Base-by-base conservation (phyloP, 2,113 vertebrate genomes). In the Zosterops japonicus region DNA sequence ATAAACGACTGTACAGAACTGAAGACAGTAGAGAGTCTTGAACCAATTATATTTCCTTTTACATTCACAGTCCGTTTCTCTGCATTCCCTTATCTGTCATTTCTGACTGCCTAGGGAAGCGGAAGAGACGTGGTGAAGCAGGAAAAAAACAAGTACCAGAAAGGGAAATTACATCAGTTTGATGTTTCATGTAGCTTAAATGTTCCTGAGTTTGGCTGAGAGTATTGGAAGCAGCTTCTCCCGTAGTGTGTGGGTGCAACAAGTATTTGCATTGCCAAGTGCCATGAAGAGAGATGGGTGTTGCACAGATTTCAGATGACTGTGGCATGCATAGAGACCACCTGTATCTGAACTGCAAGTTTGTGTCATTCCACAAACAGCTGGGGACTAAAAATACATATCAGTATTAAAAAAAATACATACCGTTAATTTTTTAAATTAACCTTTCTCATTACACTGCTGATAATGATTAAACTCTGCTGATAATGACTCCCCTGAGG, bases 1-100 rank as follows among this genome's bases (percentile, higher is more conserved):
- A 87, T 86, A 93, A 96, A 94, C 88, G 94, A 90, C 89, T 95
- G 41, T 77, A 86, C 63, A 57, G 63, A 95, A 94, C 64, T 94
- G 77, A 96, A 95, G 82, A 85, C 90, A 86, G 92, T 36, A 25
- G 90, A 95, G 41, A 70, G 60, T 74, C 92, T 94, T 95, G 93
- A 96, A 94, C 79, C 93, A 97, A 95, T 96, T 95, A 92, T 24
- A 70, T 47, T 89, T 86, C 68, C 56, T 80, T 87, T 90, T 80
- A 11, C 27, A 47, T 88, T 95, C 46, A 67, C 71, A 70, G 68
- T 85, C 63, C 3, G 1, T 92, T 93, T 90, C 92, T 96, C 82
- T 90, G 46, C 53, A 12, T 83, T 93, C 44, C 53, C 83, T 67
- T 74, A 56, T 83, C 79, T 95, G 76, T 95, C 68, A 67, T 86